Percentiles rank a stretch among this genome's conserved stretches.
phyloP scores from a whole-genome alignment of 2,113 vertebrate species.

The Piaya cayana region DNA sequence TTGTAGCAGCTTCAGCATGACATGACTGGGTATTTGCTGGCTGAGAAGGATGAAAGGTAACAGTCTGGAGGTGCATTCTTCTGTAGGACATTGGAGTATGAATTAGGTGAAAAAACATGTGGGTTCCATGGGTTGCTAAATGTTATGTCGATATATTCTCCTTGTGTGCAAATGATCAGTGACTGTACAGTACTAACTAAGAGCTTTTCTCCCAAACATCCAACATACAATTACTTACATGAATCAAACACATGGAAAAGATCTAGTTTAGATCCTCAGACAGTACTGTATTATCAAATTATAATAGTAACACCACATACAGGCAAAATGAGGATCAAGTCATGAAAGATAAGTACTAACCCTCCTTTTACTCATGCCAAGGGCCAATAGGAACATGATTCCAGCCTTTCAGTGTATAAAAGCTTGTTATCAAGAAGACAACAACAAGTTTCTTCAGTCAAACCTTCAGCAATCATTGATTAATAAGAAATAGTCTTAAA shows the following conservation, averaged over 20 bases:
- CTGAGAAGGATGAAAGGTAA: neutral
- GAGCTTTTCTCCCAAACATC: neutral
- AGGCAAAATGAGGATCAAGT: neutral
- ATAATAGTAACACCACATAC: fast-evolving
- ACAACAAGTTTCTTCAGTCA: neutral
- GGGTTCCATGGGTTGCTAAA: neutral
- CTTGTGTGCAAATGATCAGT: neutral
- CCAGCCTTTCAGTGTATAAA: neutral
- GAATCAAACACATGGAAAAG: neutral
- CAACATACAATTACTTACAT: neutral
- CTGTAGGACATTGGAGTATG: neutral
- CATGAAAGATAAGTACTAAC: neutral
- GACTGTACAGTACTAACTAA: neutral
- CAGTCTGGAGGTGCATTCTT: neutral
- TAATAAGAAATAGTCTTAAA: neutral
- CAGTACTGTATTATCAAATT: neutral
- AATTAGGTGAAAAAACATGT: neutral
- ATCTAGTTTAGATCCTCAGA: neutral
- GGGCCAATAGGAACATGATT: neutral
- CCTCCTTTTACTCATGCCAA: neutral
- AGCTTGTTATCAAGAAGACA: neutral
- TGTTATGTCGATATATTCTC: neutral
- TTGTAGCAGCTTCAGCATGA: neutral
- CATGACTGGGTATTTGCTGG: neutral
- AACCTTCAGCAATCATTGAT: neutral